Percentiles rank a stretch among this genome's conserved stretches.
These are phyloP conservation scores for Tetheella fluctuosa DNA, from an alignment of 2,888 invertebrate species.

Conservation along the genomic window DNA sequence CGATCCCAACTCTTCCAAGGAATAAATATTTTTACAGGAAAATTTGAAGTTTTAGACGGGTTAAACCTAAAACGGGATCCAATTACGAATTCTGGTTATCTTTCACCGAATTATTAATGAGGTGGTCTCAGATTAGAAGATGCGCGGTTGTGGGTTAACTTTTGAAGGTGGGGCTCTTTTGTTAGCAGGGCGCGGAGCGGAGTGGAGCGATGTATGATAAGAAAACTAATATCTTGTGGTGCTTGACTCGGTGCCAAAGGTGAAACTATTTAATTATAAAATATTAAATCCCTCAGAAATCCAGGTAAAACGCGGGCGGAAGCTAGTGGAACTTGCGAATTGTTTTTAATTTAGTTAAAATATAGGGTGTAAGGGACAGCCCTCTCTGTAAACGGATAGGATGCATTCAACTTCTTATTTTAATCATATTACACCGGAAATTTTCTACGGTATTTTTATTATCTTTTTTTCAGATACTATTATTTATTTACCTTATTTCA, in stretches of 20 bases:
- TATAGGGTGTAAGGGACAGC: too few relatives aligned
- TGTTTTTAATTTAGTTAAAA: too few relatives aligned
- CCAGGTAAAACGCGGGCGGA: too few relatives aligned
- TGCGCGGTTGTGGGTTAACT: neutral
- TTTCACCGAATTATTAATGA: conserved; percentile 21
- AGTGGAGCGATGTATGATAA: neutral
- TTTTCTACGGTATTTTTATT: too few relatives aligned
- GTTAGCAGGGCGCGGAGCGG: neutral
- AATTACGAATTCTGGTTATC: conserved; percentile 18
- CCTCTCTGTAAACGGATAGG: too few relatives aligned
- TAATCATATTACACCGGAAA: too few relatives aligned
- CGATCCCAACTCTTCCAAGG: neutral
- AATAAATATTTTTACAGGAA: conserved; percentile 4
- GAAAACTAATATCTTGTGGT: neutral
- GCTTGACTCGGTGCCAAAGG: neutral
- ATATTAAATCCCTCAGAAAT: too few relatives aligned
- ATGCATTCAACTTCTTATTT: too few relatives aligned
- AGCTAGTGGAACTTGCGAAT: too few relatives aligned
- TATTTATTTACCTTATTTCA: too few relatives aligned
- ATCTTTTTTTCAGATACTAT: too few relatives aligned
- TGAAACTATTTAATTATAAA: neutral
- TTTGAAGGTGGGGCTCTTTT: neutral
- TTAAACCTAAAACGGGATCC: conserved; percentile 15
- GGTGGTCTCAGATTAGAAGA: conserved; percentile 16
- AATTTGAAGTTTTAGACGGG: conserved; percentile 1